Evolutionary conservation across 2,797 vertebrate species (phyloP).

Genomic region (Myotis findleyi): DNA sequence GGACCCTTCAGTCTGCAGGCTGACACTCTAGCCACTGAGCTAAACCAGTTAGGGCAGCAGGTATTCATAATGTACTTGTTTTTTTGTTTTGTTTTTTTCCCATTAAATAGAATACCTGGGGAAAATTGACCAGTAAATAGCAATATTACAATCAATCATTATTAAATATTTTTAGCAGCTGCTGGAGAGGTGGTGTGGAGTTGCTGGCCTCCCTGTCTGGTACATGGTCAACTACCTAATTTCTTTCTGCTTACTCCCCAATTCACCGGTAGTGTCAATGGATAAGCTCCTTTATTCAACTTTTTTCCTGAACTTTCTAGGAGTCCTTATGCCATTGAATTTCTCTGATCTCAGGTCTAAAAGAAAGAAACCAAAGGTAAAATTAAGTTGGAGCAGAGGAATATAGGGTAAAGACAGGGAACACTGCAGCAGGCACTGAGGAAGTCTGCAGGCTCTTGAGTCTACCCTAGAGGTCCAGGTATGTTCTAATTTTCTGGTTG

Average conservation of each 20-base stretch:
- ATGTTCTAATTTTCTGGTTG: background rate
- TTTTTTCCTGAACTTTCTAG: conserved; percentile 18
- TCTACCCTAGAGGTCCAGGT: too few relatives aligned
- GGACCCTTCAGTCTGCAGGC: too few relatives aligned
- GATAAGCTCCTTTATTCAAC: conserved; percentile 18
- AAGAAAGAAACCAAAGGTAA: background rate
- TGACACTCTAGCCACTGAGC: too few relatives aligned
- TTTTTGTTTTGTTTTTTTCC: background rate
- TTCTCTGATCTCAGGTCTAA: conserved; percentile 21
- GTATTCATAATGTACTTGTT: background rate
- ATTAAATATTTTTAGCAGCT: conserved; percentile 22
- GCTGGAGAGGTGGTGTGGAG: background rate
- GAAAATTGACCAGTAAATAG: conserved; percentile 23
- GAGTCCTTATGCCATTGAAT: background rate
- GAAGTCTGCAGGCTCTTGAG: background rate
- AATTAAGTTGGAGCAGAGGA: conserved; percentile 19
- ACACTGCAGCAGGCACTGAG: background rate
- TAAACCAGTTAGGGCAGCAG: background rate
- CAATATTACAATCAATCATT: background rate
- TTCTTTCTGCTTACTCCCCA: conserved; percentile 44
- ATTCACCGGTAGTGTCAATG: conserved; percentile 8
- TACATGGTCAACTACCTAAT: background rate
- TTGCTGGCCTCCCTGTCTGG: background rate
- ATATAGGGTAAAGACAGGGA: conserved; percentile 24
- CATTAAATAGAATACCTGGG: background rate